phyloP scores from a whole-genome alignment of 2,113 vertebrate species.

The Gasterosteus aculeatus region DNA sequence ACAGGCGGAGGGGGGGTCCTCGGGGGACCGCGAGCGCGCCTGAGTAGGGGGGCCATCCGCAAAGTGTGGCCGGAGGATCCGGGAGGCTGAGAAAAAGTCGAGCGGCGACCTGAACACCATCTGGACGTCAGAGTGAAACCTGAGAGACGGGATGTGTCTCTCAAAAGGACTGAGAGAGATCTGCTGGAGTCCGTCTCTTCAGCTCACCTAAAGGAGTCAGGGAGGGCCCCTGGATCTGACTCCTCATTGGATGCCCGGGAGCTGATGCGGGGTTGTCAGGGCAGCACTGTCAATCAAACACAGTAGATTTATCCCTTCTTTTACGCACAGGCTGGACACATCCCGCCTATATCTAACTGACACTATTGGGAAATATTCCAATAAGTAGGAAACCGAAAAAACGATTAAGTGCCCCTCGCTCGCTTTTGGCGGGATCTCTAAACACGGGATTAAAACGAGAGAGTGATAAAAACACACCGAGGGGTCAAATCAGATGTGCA shows the following conservation, averaged over 20 bases:
- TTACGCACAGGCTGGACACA: slow-evolving; percentile 34
- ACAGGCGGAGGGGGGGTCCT: slow-evolving; percentile 81
- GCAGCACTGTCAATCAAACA: slow-evolving; percentile 94
- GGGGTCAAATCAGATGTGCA: neutral
- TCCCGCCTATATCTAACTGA: neutral
- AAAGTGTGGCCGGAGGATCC: slow-evolving; percentile 93
- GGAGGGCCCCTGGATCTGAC: slow-evolving; percentile 88
- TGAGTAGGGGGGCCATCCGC: slow-evolving; percentile 85
- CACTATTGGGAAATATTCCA: slow-evolving; percentile 2
- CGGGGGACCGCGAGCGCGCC: slow-evolving; percentile 85
- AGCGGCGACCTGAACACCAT: slow-evolving; percentile 97
- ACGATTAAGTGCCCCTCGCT: neutral
- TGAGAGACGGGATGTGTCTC: slow-evolving; percentile 1
- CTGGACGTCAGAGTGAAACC: slow-evolving; percentile 74
- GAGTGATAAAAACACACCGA: neutral
- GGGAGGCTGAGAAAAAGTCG: slow-evolving; percentile 91
- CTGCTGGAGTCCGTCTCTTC: slow-evolving; percentile 87
- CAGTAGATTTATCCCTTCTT: slow-evolving; percentile 82
- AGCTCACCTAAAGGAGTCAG: slow-evolving; percentile 89
- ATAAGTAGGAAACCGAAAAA: neutral
- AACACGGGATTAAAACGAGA: neutral
- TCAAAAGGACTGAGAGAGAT: slow-evolving; percentile 65
- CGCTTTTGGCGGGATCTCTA: neutral
- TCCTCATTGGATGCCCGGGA: slow-evolving; percentile 91
- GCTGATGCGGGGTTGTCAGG: slow-evolving; percentile 91